Evolutionary conservation across 2,888 invertebrate genomes (phyloP).

Genomic region (Pemphredon lugubris): DNA sequence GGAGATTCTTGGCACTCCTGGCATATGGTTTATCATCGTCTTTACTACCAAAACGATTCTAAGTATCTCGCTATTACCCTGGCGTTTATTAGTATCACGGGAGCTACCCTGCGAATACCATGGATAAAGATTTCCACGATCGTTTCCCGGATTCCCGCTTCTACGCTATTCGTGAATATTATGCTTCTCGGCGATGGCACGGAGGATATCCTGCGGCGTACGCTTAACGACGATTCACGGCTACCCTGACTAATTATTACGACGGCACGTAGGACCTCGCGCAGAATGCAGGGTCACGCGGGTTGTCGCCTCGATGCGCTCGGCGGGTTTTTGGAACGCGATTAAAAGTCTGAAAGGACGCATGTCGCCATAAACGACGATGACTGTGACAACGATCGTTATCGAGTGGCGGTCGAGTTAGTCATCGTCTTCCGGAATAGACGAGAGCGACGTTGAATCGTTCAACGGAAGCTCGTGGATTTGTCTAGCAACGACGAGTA

Average conservation of each 20-base stretch:
- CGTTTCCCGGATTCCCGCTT: too few species aligned
- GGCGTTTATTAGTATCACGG: too few species aligned
- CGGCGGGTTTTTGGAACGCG: constrained; percentile 69
- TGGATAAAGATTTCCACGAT: too few species aligned
- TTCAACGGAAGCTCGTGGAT: background rate
- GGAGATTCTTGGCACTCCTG: too few species aligned
- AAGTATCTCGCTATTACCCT: too few species aligned
- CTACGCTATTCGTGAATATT: too few species aligned
- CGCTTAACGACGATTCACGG: constrained; percentile 67
- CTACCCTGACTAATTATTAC: constrained; percentile 71
- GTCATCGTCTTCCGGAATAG: constrained; percentile 19
- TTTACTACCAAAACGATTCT: too few species aligned
- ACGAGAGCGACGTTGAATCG: background rate
- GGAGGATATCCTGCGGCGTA: constrained; percentile 73
- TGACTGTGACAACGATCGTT: constrained; percentile 60
- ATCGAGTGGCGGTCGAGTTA: constrained; percentile 37
- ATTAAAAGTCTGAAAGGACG: constrained; percentile 61
- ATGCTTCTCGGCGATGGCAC: too few species aligned
- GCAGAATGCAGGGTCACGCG: constrained; percentile 61
- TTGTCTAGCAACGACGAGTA: too few species aligned
- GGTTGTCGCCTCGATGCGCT: constrained; percentile 75
- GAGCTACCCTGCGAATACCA: too few species aligned
- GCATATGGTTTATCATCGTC: too few species aligned
- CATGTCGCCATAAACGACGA: constrained; percentile 56
- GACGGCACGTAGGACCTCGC: constrained; percentile 35